Percentiles rank a stretch among this genome's conserved stretches.
Evolutionary conservation across 2,888 invertebrate genomes (phyloP).

Genomic region (Branchellion lobata): DNA sequence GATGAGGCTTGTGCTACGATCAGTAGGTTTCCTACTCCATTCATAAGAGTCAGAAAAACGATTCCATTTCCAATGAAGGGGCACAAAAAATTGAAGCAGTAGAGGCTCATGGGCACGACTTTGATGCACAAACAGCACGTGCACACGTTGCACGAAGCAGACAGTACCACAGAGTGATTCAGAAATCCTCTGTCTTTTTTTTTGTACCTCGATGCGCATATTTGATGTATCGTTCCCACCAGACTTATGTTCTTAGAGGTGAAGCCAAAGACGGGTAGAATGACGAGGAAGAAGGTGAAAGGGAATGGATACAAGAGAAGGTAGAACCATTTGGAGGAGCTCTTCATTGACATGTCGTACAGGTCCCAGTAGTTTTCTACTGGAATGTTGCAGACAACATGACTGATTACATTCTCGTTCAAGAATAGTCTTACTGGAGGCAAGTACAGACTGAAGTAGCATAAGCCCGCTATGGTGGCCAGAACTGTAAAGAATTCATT

Average conservation of each 20-base stretch:
- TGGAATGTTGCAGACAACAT: constrained; percentile 32
- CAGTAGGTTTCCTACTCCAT: constrained; percentile 14
- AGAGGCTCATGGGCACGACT: constrained; percentile 19
- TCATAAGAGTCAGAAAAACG: constrained; percentile 20
- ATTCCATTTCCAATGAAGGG: constrained; percentile 30
- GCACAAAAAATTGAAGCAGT: constrained; percentile 20
- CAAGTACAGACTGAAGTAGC: constrained; percentile 13
- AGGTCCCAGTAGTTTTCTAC: constrained; percentile 38
- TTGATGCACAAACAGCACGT: constrained; percentile 19
- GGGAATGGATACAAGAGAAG: constrained; percentile 14
- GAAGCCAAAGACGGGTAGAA: constrained; percentile 6
- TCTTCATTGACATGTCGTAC: constrained; percentile 28
- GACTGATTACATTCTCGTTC: constrained; percentile 5
- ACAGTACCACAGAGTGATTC: background rate
- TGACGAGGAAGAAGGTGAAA: background rate
- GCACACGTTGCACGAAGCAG: constrained; percentile 1
- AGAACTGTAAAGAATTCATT: background rate
- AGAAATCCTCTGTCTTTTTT: background rate
- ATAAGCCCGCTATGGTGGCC: background rate
- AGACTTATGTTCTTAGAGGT: constrained; percentile 13
- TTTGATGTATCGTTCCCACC: constrained; percentile 8
- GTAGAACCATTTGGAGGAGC: background rate
- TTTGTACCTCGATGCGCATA: background rate
- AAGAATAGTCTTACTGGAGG: constrained; percentile 31
- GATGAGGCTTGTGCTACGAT: constrained; percentile 19